Evolutionary conservation across 2,797 vertebrate genomes (phyloP).

Genomic region (Falco concolor): DNA sequence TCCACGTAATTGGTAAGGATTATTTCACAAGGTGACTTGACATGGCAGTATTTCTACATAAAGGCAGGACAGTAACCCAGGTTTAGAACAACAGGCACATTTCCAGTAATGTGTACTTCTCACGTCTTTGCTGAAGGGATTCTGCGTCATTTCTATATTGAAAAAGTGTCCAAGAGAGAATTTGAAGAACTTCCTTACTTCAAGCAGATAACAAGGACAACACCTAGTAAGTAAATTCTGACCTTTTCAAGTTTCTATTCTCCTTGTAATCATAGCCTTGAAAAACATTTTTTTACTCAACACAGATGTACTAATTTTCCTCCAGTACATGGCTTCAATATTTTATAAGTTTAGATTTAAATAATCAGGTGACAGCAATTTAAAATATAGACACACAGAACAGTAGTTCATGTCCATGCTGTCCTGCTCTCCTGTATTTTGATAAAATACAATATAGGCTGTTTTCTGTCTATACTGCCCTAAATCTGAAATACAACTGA

Average conservation of each 20-base stretch:
- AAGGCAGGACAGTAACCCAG: background rate
- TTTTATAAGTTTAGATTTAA: background rate
- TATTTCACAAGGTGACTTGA: background rate
- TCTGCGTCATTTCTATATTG: constrained; percentile 73
- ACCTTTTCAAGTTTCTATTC: background rate
- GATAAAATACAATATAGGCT: background rate
- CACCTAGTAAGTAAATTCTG: constrained; percentile 74
- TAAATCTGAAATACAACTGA: background rate
- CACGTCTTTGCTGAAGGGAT: constrained; percentile 67
- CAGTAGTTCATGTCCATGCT: background rate
- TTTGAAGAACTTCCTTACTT: constrained; percentile 79
- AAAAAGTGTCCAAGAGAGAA: constrained; percentile 77
- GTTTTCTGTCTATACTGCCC: background rate
- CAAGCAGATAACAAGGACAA: constrained; percentile 79
- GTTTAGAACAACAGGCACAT: background rate
- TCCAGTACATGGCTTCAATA: background rate
- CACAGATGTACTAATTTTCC: background rate
- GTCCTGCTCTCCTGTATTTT: background rate
- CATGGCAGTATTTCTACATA: background rate
- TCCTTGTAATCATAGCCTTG: background rate
- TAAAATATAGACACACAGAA: background rate
- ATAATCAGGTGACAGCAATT: background rate
- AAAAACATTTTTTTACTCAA: background rate
- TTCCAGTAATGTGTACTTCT: background rate
- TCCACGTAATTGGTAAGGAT: background rate